Evolutionary conservation across 1,140 invertebrate genomes (phyloP), one percentile per base, ranked within the genome.

Genomic region (Caligus rogercresseyi): DNA sequence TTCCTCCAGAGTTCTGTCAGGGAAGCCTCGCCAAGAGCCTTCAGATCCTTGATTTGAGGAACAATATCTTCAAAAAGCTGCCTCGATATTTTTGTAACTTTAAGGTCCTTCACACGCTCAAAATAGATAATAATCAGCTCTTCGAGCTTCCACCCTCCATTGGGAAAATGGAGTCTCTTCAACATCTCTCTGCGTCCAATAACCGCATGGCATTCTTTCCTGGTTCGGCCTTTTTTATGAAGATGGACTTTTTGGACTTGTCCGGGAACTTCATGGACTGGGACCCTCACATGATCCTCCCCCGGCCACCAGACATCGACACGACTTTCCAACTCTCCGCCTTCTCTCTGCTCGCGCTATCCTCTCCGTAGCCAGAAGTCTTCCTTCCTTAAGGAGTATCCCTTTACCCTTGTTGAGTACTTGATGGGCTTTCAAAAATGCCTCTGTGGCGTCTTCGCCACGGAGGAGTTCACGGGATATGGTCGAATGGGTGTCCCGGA

Each of bases 221-320:
- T n/a, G 54, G 54, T 20, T 21, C 54, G n/a, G 24, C 24, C 18
- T 25, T 56, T 25, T 56, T 21, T 18, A 56, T 21, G 18, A 20
- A 56, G 24, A 21, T 56, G 54, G 54, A 56, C 54, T 56, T 25
- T 56, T 25, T 56, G 2, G 54, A 56, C 14, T 21, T 56, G 11
- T 20, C 2, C 2, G 54, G 54, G 16, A 56, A 56, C 20, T 43
- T 43, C n/a, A 43, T 43, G 31, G 31, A 43, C n/a, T 43, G 31
- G 31, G 31, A 43, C n/a, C 31, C 31, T 11, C 31, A 43, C n/a
- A n/a, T 43, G 7, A n/a, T n/a, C 31, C 31, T 43, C 31, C 31
- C 31, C 31, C 7, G 31, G n/a, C 31, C 31, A 11, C 31, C 31
- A 11, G n/a, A 11, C 7, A 43, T 43, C n/a, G n/a, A n/a, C n/a